phyloP scores from a whole-genome alignment of 2,888 invertebrate genomes.

The Malacosoma neustria region DNA sequence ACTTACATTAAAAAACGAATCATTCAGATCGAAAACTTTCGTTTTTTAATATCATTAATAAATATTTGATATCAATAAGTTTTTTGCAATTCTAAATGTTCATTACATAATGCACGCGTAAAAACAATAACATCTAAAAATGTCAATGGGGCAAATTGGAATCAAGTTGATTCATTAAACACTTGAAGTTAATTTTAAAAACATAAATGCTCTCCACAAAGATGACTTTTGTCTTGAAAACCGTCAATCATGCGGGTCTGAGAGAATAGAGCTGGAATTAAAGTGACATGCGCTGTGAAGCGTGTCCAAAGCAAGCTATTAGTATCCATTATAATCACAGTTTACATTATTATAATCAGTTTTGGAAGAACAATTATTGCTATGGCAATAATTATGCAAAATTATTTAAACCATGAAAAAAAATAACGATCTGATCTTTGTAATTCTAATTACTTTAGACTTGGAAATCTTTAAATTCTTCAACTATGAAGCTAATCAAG shows the following conservation, averaged over 20 bases:
- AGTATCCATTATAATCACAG: no score
- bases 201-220: no score
- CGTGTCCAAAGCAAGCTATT: no score
- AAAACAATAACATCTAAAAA: not conserved
- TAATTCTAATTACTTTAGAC: not conserved
- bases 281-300: not conserved
- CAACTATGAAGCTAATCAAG: no score
- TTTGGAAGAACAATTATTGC: not conserved
- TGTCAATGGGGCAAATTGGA: not conserved
- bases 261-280: not conserved
- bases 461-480: no score
- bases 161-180: no score
- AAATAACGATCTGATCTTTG: not conserved
- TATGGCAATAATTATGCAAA: not conserved
- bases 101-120: not conserved
- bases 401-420: not conserved
- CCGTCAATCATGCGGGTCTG: not conserved
- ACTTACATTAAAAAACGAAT: constrained; percentile 3
- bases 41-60: not conserved
- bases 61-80: no score
- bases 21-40: not conserved
- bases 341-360: not conserved
- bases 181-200: no score
- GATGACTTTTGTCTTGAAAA: no score
- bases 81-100: no score